These are phyloP conservation scores for Onychomys torridus DNA, from an alignment of 2,797 vertebrate genomes.

Conservation along the genomic window DNA sequence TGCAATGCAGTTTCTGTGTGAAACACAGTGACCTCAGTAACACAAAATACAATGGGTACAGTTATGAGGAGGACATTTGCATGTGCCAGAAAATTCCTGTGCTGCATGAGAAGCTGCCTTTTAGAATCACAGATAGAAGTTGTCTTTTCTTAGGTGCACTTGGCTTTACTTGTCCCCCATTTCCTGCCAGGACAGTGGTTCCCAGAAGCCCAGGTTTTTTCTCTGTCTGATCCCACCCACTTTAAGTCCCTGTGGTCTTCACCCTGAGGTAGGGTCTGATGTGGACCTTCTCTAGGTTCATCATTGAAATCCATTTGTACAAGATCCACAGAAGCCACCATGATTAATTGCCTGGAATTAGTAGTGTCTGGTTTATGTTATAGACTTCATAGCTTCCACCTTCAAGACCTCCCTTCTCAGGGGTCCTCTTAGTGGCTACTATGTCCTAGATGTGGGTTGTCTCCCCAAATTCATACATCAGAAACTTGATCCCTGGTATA, in stretches of 20 bases:
- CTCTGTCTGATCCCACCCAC: fast-evolving
- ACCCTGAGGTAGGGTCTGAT: not conserved
- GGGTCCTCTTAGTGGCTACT: not conserved
- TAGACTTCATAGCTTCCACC: not conserved
- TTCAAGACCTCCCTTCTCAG: not conserved
- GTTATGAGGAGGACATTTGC: constrained; percentile 28
- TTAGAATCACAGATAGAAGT: not conserved
- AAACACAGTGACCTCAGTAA: constrained; percentile 24
- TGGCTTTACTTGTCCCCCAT: not conserved
- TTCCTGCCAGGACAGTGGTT: not conserved
- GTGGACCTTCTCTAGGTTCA: not conserved
- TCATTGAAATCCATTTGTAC: not conserved
- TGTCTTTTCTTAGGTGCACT: not conserved
- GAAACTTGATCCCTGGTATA: not conserved
- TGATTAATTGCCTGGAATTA: not conserved
- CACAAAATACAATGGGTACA: not conserved
- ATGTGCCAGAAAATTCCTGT: constrained; percentile 20
- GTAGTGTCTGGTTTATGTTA: not conserved
- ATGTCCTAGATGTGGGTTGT: not conserved
- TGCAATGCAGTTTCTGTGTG: not conserved
- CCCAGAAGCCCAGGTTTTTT: not conserved
- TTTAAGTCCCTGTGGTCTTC: not conserved
- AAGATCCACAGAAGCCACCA: not conserved
- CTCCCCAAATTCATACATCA: not conserved
- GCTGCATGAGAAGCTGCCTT: not conserved